Base-by-base conservation (phyloP, 1,140 invertebrate genomes). In the Drosophila funebris region DNA sequence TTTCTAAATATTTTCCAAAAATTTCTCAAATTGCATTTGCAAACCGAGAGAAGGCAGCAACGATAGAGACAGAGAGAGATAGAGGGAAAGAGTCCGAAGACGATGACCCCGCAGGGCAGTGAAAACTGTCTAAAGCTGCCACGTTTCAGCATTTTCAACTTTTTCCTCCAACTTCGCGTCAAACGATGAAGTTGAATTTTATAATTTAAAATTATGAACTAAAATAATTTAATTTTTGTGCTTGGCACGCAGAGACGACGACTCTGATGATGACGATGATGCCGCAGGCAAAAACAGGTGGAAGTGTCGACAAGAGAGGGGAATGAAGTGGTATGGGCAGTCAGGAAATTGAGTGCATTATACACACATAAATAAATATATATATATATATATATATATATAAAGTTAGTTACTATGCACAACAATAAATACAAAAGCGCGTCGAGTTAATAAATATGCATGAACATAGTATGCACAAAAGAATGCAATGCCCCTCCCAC, bases 191-290 rank as follows among this genome's bases (percentile, higher is more conserved):
- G 67, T 63, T 61, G 77, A 85, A 66, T 63, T 87, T 85, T 85
- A 87, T 87, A 87, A 87, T 87, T 87, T 76, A 69, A 87, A 87
- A 87, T 87, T 87, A 87, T 78, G 67, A 87, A 88, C 83, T 88
- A 87, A 82, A 87, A 88, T 88, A 87, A 88, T 87, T 82, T 82
- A 78, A 82, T 87, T 87, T 87, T 64, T 62, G 63, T 67, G 78
- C 67, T 77, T 73, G 60, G 88, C 88, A 90, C 88, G 88, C 83
- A 90, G 73, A 63, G 50, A 58, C 8, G 54, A 50, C 29, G 27
- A 36, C 27, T 41, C 13, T 8, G 16, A 41, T 8, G 62, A 57
- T 9, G 61, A 33, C 18, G 44, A 60, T 20, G 62, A 46, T 44
- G 70, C 60, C 50, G 41, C 63, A 14, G 43, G 68, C 61, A 16